These are phyloP conservation scores for Leptinotarsa haldemani DNA, from an alignment of 2,888 invertebrate species.

Conservation along the genomic window DNA sequence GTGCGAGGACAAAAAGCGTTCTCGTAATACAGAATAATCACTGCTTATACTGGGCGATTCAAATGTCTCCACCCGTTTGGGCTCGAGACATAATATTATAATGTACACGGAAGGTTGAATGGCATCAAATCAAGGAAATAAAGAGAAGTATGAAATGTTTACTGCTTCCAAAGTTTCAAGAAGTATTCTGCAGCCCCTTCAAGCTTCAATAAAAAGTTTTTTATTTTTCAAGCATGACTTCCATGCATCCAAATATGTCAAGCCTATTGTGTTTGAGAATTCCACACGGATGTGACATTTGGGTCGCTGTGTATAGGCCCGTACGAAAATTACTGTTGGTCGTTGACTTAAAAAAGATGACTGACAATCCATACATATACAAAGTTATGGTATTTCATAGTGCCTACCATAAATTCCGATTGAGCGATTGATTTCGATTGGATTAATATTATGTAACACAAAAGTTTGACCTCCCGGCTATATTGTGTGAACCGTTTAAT, in stretches of 20 bases:
- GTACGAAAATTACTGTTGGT: slow-evolving; percentile 36
- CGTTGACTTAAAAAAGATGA: slow-evolving; percentile 30
- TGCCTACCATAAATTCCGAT: slow-evolving; percentile 42
- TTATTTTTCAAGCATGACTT: neutral
- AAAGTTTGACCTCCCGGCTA: slow-evolving; percentile 32
- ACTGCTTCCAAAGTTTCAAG: neutral
- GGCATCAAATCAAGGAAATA: too few relatives aligned
- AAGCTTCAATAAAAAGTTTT: neutral
- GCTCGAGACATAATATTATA: neutral
- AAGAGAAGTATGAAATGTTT: too few relatives aligned
- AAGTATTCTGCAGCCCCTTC: neutral
- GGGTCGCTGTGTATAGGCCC: slow-evolving; percentile 28
- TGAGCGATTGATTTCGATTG: slow-evolving; percentile 39
- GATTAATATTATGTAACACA: slow-evolving; percentile 27
- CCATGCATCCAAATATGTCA: neutral
- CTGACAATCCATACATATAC: slow-evolving; percentile 43
- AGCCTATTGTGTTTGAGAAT: neutral
- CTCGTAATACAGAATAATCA: slow-evolving; percentile 6
- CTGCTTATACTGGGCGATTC: neutral
- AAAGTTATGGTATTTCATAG: slow-evolving; percentile 46
- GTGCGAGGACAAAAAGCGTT: neutral
- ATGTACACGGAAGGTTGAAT: too few relatives aligned
- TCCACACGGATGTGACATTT: neutral
- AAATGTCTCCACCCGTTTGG: neutral
- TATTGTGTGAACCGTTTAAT: slow-evolving; percentile 13